These are phyloP conservation scores for Lipotes vexillifer DNA, from an alignment of 2,113 vertebrate species.

Conservation along the genomic window DNA sequence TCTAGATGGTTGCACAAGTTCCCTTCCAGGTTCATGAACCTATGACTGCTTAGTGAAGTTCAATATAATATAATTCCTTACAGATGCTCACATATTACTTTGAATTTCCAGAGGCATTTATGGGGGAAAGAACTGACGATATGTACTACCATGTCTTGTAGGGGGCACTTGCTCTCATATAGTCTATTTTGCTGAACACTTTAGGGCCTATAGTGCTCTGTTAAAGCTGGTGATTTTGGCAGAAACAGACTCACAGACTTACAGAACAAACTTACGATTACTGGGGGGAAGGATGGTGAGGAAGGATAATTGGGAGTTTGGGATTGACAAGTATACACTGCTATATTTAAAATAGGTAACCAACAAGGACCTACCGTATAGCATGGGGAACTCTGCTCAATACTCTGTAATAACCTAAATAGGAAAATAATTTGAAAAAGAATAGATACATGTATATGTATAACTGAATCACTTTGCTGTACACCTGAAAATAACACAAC, in stretches of 20 bases:
- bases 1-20: background rate
- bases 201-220: background rate
- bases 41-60: background rate
- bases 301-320: background rate
- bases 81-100: background rate
- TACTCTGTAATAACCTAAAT: background rate
- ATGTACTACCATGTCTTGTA: background rate
- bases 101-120: background rate
- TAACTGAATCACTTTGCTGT: background rate
- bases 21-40: background rate
- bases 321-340: background rate
- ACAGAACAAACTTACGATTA: background rate
- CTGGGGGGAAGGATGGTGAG: background rate
- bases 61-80: background rate
- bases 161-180: background rate
- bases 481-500: background rate
- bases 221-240: background rate
- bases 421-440: background rate
- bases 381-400: background rate
- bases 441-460: background rate
- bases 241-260: background rate
- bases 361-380: background rate
- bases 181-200: background rate
- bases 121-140: background rate
- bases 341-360: background rate